Evolutionary conservation across 2,113 vertebrate species (phyloP), one percentile per base, ranked within the genome.

Genomic region (Tapirus terrestris): DNA sequence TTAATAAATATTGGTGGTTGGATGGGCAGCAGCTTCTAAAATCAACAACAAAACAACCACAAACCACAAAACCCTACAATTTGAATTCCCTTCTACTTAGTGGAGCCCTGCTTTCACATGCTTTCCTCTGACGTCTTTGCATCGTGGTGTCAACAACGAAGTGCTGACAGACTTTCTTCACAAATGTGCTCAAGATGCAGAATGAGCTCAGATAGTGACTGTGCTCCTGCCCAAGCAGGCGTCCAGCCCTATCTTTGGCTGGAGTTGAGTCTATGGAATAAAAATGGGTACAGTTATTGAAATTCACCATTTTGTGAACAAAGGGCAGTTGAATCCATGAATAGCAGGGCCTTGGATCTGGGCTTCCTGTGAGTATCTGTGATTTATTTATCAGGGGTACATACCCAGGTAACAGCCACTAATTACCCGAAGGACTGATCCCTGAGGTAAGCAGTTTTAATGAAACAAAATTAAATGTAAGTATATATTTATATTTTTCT

Each of bases 121-220:
- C 23, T 56, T 61, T 75, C 36, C 76, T 89, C 9, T 88, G 33
- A 79, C 51, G 21, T 36, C 58, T 86, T 94, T 68, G 85, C 25
- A 89, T 72, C 31, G 8, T 31, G 29, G 2, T 93, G 31, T 77
- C 60, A 65, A 33, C 39, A 70, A 56, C 36, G 25, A 58, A 48
- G 83, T 27, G 31, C 79, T 79, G 53, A 70, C 2, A 33, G 60
- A 65, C 67, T 65, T 97, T 94, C 33, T 61, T 96, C 80, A 90
- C 39, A 88, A 79, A 83, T 60, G 2, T 20, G 31, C 13, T 77
- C 8, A 86, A 82, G 80, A 67, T 77, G 16, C 27, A 63, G 43
- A 87, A 18, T 39, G 43, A 63, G 4, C 45, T 76, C 36, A 73
- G 67, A 27, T 6, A 51, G 48, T 82, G 77, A 67, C 2, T 36